A percentile compares a stretch with the other conserved stretches of the same genome.
Evolutionary conservation across 2,113 vertebrate species (phyloP).

Genomic region (Danionella cerebrum): DNA sequence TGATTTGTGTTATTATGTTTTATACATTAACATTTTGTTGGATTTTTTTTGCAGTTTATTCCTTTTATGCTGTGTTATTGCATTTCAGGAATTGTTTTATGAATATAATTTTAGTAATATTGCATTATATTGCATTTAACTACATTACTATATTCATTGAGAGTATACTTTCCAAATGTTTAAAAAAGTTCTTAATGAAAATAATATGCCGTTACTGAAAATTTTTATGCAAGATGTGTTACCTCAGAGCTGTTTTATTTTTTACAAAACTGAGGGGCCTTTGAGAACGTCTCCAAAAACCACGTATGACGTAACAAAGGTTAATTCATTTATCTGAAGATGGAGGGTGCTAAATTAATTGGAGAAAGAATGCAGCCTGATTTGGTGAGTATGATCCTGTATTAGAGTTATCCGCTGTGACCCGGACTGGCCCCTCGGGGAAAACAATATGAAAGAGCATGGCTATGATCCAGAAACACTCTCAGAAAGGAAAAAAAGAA

Average conservation of each 20-base stretch:
- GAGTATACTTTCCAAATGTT: too few species aligned
- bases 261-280: constrained; percentile 1
- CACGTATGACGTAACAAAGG: constrained; percentile 33
- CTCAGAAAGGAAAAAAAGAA: constrained; percentile 34
- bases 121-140: background rate
- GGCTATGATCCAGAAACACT: constrained; percentile 45
- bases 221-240: constrained; percentile 10
- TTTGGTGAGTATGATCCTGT: constrained; percentile 46
- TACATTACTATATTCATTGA: too few species aligned
- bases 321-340: constrained; percentile 39
- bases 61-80: too few species aligned
- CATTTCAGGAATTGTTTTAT: too few species aligned
- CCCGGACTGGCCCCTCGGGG: constrained; percentile 34
- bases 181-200: background rate
- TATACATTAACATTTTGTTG: too few species aligned
- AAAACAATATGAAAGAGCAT: constrained; percentile 41
- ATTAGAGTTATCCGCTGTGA: constrained; percentile 42
- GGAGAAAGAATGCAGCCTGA: constrained; percentile 29
- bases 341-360: constrained; percentile 42
- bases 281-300: constrained; percentile 38
- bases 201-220: constrained; percentile 9
- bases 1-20: too few species aligned
- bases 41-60: too few species aligned
- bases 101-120: background rate
- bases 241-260: constrained; percentile 13